Evolutionary conservation across 2,113 vertebrate genomes (phyloP).

Genomic region (Vicugna pacos): DNA sequence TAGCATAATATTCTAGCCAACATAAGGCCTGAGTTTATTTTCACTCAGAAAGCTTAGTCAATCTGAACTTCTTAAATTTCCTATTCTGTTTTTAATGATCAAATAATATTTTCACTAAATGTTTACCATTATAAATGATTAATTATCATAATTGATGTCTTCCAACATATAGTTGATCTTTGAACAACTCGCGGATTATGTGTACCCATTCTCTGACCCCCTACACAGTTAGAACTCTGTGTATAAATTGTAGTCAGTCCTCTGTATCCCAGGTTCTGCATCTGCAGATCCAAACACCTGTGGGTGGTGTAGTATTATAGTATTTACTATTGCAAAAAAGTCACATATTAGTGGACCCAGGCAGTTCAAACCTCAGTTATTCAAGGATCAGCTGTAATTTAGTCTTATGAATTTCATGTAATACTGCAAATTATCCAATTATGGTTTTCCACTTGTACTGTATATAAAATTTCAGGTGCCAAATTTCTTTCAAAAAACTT

Average conservation of each 20-base stretch:
- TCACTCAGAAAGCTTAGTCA: not conserved
- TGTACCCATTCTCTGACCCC: not conserved
- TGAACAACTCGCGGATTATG: not conserved
- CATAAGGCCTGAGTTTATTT: not conserved
- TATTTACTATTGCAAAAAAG: not conserved
- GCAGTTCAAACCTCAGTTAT: not conserved
- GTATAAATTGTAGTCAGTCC: not conserved
- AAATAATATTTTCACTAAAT: conserved; percentile 34
- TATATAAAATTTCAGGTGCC: not conserved
- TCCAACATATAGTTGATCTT: not conserved
- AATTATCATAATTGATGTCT: not conserved
- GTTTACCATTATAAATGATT: not conserved
- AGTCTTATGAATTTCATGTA: not conserved
- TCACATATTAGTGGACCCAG: not conserved
- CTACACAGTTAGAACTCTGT: not conserved
- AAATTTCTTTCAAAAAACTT: not conserved
- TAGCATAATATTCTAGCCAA: not conserved
- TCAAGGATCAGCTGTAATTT: not conserved
- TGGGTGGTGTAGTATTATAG: not conserved
- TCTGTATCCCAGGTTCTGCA: not conserved
- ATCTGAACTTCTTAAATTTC: not conserved
- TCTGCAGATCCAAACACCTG: not conserved
- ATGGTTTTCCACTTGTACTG: not conserved
- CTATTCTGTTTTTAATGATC: not conserved
- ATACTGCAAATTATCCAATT: not conserved